Conservation (phyloP, 2,797 vertebrate genomes). For the Hippocampus kuda region DNA sequence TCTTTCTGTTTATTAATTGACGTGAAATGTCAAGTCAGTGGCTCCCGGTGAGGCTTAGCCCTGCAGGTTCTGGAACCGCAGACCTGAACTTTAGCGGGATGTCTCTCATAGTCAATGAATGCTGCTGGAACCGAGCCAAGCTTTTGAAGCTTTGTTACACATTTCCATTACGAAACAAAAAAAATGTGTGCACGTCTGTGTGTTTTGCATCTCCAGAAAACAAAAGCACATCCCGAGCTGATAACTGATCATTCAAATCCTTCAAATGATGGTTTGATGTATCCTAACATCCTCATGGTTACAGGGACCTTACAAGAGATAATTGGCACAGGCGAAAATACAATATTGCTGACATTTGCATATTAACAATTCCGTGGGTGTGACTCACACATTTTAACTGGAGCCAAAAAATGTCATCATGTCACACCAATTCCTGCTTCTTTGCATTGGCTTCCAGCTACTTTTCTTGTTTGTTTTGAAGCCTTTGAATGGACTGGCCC, state of each 20-base stretch:
- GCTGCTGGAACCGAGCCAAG: conserved; percentile 22
- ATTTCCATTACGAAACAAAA: conserved; percentile 34
- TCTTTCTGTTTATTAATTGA: conserved; percentile 23
- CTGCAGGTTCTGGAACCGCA: conserved; percentile 18
- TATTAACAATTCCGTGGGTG: conserved; percentile 18
- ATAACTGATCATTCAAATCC: conserved; percentile 32
- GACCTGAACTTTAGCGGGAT: conserved; percentile 22
- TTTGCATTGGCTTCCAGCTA: no score
- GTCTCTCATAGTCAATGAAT: conserved; percentile 1
- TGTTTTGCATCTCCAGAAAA: conserved; percentile 15
- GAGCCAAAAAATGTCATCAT: no score
- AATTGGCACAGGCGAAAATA: conserved; percentile 14
- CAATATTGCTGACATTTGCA: neutral
- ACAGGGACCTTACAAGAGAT: conserved; percentile 1
- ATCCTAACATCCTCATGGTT: conserved; percentile 28
- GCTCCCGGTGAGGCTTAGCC: conserved; percentile 28
- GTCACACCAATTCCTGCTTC: neutral
- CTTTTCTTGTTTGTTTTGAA: no score
- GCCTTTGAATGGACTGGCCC: no score
- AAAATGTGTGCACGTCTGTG: conserved; percentile 20
- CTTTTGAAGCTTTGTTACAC: conserved; percentile 24
- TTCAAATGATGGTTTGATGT: conserved; percentile 46
- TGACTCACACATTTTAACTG: neutral
- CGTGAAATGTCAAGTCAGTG: conserved; percentile 9
- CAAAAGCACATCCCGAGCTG: conserved; percentile 50